Evolutionary conservation across 2,888 invertebrate species (phyloP), one percentile per base, ranked within the genome.

Genomic region (Meta bourneti): DNA sequence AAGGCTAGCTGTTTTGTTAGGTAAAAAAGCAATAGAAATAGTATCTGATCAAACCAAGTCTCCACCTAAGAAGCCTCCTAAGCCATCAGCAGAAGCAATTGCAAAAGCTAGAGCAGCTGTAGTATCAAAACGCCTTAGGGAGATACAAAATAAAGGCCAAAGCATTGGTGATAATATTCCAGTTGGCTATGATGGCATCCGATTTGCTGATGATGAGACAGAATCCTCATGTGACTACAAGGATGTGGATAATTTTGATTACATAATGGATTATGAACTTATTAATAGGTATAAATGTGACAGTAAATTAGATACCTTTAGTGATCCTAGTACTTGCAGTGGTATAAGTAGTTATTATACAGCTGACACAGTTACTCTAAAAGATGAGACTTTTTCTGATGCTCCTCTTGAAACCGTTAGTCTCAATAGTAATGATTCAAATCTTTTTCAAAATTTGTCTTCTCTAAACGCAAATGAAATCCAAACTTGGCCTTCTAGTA

Each of bases 121-220:
- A 54, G 90, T 86, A 75, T 79, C 89, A 13, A 82, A 71, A 70
- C 69, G 85, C 20, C 61, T 85, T 20, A 80, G 49, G 81, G 81
- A 83, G 70, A 11, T 54, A 11, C 82, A 77, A 34, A 51, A 8
- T 16, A 89, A 77, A 70, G 54, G 69, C 8, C 83, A 74, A 9
- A 91, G 91, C 75, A 71, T 93, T 70, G 93, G 93, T 34, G 93
- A 91, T 34, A 86, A 86, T 75, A 89, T 93, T 87, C 87, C 89
- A 16, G 89, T 79, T 80, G 89, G 91, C 16, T 88, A 78, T 85
- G 91, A 90, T 72, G 89, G 91, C 7, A 87, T 93, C 49, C 71
- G 86, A 83, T 93, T 87, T 79, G 91, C 87, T 78, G 93, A 93
- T 92, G 91, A 93, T 80, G 93, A 91, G 74, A 93, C 91, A 48